Evolutionary conservation across 2,797 vertebrate species (phyloP).

Genomic region (Eulemur albifrons): DNA sequence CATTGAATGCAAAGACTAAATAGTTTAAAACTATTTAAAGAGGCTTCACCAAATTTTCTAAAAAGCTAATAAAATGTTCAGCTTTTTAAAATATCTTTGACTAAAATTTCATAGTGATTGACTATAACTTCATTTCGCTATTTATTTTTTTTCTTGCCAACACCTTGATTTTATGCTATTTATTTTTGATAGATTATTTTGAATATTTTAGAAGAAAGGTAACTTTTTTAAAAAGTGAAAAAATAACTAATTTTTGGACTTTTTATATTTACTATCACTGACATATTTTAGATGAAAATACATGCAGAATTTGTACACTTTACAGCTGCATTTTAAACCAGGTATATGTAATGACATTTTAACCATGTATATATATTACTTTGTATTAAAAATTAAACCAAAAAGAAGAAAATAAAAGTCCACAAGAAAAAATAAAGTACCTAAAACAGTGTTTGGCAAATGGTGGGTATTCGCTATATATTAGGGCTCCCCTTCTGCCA

Average conservation of each 20-base stretch:
- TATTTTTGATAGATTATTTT: not conserved
- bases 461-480: not conserved
- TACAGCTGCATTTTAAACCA: not conserved
- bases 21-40: not conserved
- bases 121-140: not conserved
- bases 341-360: not conserved
- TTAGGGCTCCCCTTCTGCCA: not conserved
- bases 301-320: not conserved
- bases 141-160: not conserved
- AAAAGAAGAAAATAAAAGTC: not conserved
- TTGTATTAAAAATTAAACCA: conserved; percentile 18
- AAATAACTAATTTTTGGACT: not conserved
- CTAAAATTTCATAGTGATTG: not conserved
- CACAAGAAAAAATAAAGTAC: not conserved
- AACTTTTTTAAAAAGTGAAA: not conserved
- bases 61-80: not conserved
- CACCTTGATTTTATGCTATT: not conserved
- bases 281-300: not conserved
- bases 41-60: not conserved
- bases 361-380: not conserved
- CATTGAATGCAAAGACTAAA: not conserved
- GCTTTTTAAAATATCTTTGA: not conserved
- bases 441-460: not conserved
- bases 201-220: not conserved
- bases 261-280: not conserved